phyloP scores from a whole-genome alignment of 2,888 invertebrate species.

The Pimpla rufipes region DNA sequence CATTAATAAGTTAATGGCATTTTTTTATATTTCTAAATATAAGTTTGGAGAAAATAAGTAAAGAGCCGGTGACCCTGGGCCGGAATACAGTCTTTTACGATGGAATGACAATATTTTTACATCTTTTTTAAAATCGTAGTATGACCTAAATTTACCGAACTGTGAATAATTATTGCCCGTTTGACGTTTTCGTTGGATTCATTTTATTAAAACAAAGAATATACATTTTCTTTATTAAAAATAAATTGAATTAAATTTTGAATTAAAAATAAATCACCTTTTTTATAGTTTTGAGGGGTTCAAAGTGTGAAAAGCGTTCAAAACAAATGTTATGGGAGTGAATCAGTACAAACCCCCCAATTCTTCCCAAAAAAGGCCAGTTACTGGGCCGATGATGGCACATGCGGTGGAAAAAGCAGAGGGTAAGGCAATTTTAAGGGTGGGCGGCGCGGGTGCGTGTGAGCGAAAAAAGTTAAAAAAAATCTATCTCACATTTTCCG shows the following conservation, averaged over 20 bases:
- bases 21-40: neutral
- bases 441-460: conserved; percentile 12
- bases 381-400: conserved; percentile 28
- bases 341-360: neutral
- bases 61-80: neutral
- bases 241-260: neutral
- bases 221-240: no score
- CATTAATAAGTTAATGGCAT: neutral
- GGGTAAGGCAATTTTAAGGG: neutral
- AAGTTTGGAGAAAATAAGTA: neutral
- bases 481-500: neutral
- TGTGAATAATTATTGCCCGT: no score
- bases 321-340: neutral
- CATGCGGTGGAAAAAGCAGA: neutral
- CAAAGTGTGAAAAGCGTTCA: no score
- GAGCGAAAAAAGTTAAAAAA: conserved; percentile 12
- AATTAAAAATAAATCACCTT: neutral
- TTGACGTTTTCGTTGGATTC: no score
- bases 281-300: no score
- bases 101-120: no score
- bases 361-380: conserved; percentile 15
- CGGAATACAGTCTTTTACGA: neutral
- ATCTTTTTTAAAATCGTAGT: no score
- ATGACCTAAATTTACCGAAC: no score
- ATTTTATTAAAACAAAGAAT: no score